Conservation (phyloP, 2,797 vertebrate species). For the Geotrypetes seraphini region DNA sequence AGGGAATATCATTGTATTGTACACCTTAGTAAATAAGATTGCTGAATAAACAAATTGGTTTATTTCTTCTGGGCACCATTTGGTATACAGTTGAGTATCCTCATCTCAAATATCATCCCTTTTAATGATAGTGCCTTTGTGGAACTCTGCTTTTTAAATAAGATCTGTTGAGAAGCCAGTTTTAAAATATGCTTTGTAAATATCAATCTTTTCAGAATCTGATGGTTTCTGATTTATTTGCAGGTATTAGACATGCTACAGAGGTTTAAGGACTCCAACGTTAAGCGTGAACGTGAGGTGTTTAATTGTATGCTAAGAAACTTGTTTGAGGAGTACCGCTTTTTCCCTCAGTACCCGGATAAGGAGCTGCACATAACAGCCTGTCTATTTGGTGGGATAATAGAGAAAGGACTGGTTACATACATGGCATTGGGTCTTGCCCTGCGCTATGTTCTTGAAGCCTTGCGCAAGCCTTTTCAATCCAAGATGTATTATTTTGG, state of each 20-base stretch:
- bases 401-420: constrained; percentile 97
- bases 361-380: constrained; percentile 98
- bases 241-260: constrained; percentile 98
- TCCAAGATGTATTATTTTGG: constrained; percentile 99
- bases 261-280: constrained; percentile 95
- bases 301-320: constrained; percentile 99
- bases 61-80: too few relatives aligned
- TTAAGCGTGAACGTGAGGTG: constrained; percentile 93
- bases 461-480: constrained; percentile 92
- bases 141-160: too few relatives aligned
- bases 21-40: too few relatives aligned
- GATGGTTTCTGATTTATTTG: constrained; percentile 17
- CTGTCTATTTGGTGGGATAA: constrained; percentile 95
- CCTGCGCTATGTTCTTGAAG: constrained; percentile 94
- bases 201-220: too few relatives aligned
- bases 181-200: too few relatives aligned
- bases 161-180: too few relatives aligned
- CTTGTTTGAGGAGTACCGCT: constrained; percentile 95
- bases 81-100: too few relatives aligned
- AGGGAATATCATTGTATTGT: too few relatives aligned
- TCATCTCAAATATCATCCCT: too few relatives aligned
- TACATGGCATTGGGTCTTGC: constrained; percentile 97
- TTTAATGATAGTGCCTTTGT: too few relatives aligned
- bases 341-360: constrained; percentile 97
- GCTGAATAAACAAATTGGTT: too few relatives aligned